These are phyloP conservation scores for Cephus runcator DNA, from an alignment of 2,888 invertebrate species.

Conservation along the genomic window DNA sequence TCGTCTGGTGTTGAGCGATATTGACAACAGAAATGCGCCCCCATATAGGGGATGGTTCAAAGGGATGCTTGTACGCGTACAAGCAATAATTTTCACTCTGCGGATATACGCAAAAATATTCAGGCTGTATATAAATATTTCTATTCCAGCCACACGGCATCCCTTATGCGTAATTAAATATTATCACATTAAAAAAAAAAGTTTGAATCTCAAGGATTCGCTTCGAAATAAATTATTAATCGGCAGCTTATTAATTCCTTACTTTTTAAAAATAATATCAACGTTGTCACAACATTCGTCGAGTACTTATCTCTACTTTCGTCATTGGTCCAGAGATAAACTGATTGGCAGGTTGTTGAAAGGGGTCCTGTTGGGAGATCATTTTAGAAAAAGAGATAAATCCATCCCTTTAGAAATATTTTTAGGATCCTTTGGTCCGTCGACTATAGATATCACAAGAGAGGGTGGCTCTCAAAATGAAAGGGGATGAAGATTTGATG, in stretches of 20 bases:
- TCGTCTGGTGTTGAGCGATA: neutral
- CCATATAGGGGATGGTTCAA: neutral
- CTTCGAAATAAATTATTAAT: neutral
- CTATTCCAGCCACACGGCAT: neutral
- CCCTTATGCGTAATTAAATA: neutral
- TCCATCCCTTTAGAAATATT: neutral
- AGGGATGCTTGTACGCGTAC: neutral
- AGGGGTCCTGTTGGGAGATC: neutral
- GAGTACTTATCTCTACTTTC: neutral
- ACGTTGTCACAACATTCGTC: neutral
- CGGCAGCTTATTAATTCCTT: neutral
- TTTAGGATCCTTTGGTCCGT: neutral
- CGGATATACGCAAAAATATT: neutral
- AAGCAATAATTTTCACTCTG: neutral
- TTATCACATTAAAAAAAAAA: neutral
- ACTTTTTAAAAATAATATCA: neutral
- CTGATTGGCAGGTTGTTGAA: neutral
- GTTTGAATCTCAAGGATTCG: neutral
- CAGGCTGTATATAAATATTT: neutral
- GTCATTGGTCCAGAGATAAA: neutral
- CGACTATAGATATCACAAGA: neutral
- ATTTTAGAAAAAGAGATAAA: neutral
- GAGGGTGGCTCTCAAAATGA: neutral
- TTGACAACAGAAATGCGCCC: neutral
- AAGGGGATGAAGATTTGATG: neutral